A percentile compares a stretch with the other conserved stretches of the same genome.
Conservation (phyloP, 2,888 invertebrate genomes). For the Diabrotica balteata region DNA sequence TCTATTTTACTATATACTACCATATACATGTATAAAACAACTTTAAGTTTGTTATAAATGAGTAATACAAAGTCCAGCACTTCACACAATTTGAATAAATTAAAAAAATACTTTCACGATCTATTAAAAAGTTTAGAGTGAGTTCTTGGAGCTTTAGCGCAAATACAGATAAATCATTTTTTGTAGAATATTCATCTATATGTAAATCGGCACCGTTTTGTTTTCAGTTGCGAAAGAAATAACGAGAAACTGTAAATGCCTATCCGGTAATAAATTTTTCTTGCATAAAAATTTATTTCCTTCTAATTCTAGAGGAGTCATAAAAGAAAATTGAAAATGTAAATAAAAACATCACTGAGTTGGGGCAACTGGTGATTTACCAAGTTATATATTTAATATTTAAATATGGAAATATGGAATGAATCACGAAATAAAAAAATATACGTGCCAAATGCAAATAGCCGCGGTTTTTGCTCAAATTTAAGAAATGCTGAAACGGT, state of each 20-base stretch:
- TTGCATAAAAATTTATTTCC: conserved; percentile 20
- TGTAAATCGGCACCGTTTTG: conserved; percentile 11
- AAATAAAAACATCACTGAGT: no score
- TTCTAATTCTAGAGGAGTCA: conserved; percentile 20
- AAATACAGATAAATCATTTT: not conserved
- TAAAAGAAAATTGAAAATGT: conserved; percentile 29
- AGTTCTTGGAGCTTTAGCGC: not conserved
- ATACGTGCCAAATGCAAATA: no score
- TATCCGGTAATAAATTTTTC: conserved; percentile 21
- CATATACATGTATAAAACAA: no score
- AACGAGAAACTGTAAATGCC: conserved; percentile 6
- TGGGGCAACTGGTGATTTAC: no score
- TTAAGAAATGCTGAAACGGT: no score
- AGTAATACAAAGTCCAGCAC: no score
- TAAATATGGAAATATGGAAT: no score
- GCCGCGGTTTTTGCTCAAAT: no score
- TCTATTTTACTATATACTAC: no score
- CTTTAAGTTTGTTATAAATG: no score
- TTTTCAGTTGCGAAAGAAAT: conserved; percentile 13
- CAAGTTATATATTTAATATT: no score
- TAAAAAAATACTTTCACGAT: not conserved
- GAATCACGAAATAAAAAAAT: no score
- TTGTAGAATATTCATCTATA: conserved; percentile 21
- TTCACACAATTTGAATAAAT: not conserved
- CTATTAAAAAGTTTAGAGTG: not conserved